Base-by-base conservation (phyloP, 2,888 invertebrate genomes). In the Tupiocoris notatus region DNA sequence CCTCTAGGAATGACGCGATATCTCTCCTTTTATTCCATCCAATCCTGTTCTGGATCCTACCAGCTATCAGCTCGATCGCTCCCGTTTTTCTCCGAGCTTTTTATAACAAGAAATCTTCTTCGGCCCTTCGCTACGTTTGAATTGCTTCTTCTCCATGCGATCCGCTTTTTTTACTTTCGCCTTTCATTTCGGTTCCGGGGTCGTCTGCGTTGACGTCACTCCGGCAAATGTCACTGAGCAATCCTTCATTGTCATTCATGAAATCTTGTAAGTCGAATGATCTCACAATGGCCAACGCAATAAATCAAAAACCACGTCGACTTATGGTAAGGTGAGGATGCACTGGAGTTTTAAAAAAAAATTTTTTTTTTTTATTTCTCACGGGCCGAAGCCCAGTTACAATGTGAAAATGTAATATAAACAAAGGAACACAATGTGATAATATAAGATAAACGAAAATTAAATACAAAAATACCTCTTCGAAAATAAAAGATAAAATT, bases 61-160 rank as follows among this genome's bases (percentile, higher is more conserved):
- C 39, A 12, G 25, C 39, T 65, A 65, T 65, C 65, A 39, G 65
- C 65, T 65, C 18, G 39, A 65, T 65, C 65, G 65, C 54, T 20
- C 65, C 54, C 65, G 17, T 39, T 65, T n/a, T 39, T 18, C 17
- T 39, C 17, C 17, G 39, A 2, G 17, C 54, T n/a, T 39, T 7
- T 17, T 25, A 18, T 39, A 39, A 65, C 39, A 65, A 65, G 39
- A 20, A 16, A 12, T 39, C 20, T 16, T 39, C 18, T 23, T 16
- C 63, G 6, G 39, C n/a, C 18, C 65, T 65, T 21, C 25, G 39
- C 12, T 25, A 17, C 64, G 23, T 64, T 25, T 39, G n/a, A 25
- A 12, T 1, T 20, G 23, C 54, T 65, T 18, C 39, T 7, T 65
- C 25, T 25, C 65, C 39, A 39, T 39, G 39, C 12, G 3, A 12